A percentile compares a stretch with the other conserved stretches of the same genome.
These are phyloP conservation scores for Apostichopus japonicus DNA, from an alignment of 35 echinoderm and acorn worm species.

Conservation along the genomic window DNA sequence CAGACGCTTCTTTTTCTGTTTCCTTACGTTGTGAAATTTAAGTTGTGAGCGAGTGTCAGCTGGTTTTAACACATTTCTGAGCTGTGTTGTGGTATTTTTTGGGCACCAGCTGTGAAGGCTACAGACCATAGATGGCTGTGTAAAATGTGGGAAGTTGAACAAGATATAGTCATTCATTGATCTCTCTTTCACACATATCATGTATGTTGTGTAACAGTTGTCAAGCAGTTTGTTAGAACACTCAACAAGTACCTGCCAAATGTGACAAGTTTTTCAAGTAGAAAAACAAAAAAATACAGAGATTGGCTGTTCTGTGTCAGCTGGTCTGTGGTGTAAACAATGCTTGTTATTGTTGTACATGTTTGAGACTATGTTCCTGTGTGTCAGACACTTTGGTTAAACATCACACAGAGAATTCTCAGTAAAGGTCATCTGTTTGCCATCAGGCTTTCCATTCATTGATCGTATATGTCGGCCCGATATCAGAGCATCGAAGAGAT, in stretches of 20 bases:
- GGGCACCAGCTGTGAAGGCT: conserved; percentile 8
- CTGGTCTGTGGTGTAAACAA: too few relatives aligned
- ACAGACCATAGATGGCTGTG: background rate
- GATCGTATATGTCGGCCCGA: too few relatives aligned
- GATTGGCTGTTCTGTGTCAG: too few relatives aligned
- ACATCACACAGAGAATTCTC: too few relatives aligned
- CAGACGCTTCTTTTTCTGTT: too few relatives aligned
- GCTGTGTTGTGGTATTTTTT: background rate
- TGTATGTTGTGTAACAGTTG: background rate
- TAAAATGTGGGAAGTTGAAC: background rate
- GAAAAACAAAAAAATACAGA: background rate
- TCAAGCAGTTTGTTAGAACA: conserved; percentile 7
- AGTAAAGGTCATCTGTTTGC: too few relatives aligned
- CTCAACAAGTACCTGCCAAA: background rate
- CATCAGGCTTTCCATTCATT: too few relatives aligned
- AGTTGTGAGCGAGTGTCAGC: background rate
- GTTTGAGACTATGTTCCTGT: too few relatives aligned
- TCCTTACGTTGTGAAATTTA: background rate
- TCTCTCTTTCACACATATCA: background rate
- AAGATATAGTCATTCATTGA: background rate
- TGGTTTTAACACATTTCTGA: background rate
- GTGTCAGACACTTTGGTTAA: too few relatives aligned
- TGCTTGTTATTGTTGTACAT: too few relatives aligned
- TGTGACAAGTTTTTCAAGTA: background rate
- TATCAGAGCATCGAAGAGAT: too few relatives aligned